Conservation (phyloP, 2,113 vertebrate genomes). For the Taurulus bubalis region DNA sequence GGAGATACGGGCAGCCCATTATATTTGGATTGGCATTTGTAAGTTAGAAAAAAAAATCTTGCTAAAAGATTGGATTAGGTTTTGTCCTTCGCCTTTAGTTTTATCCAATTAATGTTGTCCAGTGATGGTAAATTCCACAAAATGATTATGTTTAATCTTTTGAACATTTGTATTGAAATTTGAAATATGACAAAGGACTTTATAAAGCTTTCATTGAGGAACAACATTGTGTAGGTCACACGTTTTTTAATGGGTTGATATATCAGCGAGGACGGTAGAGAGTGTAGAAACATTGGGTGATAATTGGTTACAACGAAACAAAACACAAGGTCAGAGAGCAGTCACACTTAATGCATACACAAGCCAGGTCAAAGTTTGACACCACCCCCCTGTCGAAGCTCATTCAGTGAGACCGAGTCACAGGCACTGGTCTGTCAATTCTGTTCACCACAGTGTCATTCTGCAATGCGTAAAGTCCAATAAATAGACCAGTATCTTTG, state of each 20-base stretch:
- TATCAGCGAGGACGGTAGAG: neutral
- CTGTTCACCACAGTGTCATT: constrained; percentile 65
- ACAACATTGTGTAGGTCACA: neutral
- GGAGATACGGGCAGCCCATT: neutral
- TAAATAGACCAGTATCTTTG: constrained; percentile 75
- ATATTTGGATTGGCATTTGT: neutral
- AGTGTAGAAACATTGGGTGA: constrained; percentile 30
- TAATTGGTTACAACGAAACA: constrained; percentile 58
- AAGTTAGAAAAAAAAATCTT: neutral
- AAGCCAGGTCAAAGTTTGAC: constrained; percentile 54
- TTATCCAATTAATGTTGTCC: neutral
- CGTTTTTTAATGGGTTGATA: neutral
- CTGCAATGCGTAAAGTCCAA: constrained; percentile 67
- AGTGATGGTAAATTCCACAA: constrained; percentile 6
- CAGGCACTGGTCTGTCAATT: constrained; percentile 46
- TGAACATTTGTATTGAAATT: neutral
- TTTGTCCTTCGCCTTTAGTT: neutral
- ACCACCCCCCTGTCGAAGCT: constrained; percentile 55
- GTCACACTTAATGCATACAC: constrained; percentile 35
- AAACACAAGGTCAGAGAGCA: constrained; percentile 63
- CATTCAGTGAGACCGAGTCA: constrained; percentile 52
- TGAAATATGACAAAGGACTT: neutral
- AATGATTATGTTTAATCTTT: neutral
- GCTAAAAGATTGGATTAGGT: neutral
- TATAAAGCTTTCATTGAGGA: neutral